Evolutionary conservation across 1,140 invertebrate genomes (phyloP).

Genomic region (Formica selysi): DNA sequence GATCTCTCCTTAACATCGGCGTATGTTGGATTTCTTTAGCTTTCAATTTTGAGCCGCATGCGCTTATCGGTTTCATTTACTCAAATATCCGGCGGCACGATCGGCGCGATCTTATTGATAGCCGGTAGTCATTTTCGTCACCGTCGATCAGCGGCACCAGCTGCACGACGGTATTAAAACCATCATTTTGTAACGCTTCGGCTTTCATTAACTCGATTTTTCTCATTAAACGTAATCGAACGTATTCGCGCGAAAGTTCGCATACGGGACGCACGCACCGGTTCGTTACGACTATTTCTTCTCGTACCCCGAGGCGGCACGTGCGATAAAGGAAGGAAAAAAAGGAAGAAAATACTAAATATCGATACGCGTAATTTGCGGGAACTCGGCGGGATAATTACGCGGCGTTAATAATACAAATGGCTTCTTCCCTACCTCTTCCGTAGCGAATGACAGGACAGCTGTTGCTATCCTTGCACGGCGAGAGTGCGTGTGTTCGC

Average conservation of each 20-base stretch:
- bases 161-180: conserved; percentile 54
- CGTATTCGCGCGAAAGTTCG: conserved; percentile 38
- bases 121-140: conserved; percentile 20
- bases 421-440: conserved; percentile 32
- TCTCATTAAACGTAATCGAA: conserved; percentile 54
- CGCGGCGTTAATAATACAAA: conserved; percentile 64
- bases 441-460: conserved; percentile 61
- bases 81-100: conserved; percentile 54
- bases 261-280: not conserved
- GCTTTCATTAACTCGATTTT: conserved; percentile 34
- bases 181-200: not conserved
- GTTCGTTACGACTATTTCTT: conserved; percentile 36
- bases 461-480: conserved; percentile 67
- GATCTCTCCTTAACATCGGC: conserved; percentile 31
- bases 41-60: conserved; percentile 55
- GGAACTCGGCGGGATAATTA: conserved; percentile 60
- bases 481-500: conserved; percentile 21
- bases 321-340: not conserved
- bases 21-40: conserved; percentile 9
- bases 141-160: conserved; percentile 47
- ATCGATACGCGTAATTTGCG: conserved; percentile 68
- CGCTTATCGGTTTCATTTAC: conserved; percentile 63
- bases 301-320: not conserved
- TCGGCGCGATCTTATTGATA: conserved; percentile 63
- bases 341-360: conserved; percentile 26